Percentiles rank a stretch among this genome's conserved stretches.
These are phyloP conservation scores for Acromyrmex charruanus DNA, from an alignment of 1,140 invertebrate genomes.

Conservation along the genomic window DNA sequence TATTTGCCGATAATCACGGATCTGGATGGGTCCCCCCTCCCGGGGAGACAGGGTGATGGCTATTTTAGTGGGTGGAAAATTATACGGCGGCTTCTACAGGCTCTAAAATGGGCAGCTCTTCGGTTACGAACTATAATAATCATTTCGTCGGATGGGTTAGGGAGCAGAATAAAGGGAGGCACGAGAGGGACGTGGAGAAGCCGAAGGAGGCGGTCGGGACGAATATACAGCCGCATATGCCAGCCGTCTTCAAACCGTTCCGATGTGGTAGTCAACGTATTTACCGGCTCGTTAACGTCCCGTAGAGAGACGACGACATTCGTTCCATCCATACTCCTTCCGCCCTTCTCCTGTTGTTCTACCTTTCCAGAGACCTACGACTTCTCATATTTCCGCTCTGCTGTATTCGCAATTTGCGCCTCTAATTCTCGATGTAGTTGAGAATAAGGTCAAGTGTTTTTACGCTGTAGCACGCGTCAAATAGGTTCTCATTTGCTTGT, in stretches of 20 bases:
- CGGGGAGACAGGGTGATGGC: slow-evolving; percentile 83
- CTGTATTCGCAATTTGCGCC: slow-evolving; percentile 70
- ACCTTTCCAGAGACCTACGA: slow-evolving; percentile 52
- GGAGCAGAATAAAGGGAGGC: slow-evolving; percentile 49
- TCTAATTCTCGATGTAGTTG: slow-evolving; percentile 64
- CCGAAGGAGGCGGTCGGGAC: slow-evolving; percentile 42
- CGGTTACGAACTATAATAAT: slow-evolving; percentile 87
- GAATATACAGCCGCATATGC: slow-evolving; percentile 66
- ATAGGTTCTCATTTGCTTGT: not conserved
- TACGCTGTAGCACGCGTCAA: slow-evolving; percentile 7
- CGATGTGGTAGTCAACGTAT: slow-evolving; percentile 86
- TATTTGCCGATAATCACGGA: slow-evolving; percentile 86
- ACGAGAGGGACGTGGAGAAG: slow-evolving; percentile 35
- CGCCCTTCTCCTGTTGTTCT: slow-evolving; percentile 31
- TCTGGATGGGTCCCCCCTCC: slow-evolving; percentile 78
- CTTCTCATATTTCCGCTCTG: slow-evolving; percentile 72
- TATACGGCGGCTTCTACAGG: slow-evolving; percentile 86
- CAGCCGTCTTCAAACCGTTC: slow-evolving; percentile 74
- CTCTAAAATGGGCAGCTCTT: slow-evolving; percentile 87
- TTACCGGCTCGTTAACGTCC: slow-evolving; percentile 87
- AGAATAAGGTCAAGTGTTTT: slow-evolving; percentile 48
- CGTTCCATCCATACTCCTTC: slow-evolving; percentile 12
- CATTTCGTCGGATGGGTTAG: slow-evolving; percentile 84
- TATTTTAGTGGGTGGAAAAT: slow-evolving; percentile 87
- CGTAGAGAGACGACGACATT: slow-evolving; percentile 78